These are phyloP conservation scores for Miltochrista miniata DNA, from an alignment of 2,888 invertebrate genomes.

Conservation along the genomic window DNA sequence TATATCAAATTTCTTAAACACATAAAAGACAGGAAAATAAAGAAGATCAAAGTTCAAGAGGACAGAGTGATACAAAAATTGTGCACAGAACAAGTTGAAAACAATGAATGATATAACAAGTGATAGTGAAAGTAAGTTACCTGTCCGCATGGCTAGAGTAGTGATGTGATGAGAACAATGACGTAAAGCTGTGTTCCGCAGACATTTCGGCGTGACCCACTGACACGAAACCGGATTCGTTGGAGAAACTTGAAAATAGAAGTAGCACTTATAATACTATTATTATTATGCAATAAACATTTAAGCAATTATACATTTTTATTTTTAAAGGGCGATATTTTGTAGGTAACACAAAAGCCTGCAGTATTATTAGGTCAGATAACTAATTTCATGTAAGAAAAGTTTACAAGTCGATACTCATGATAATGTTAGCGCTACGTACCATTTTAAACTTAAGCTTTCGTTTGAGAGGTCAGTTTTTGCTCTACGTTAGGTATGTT, in stretches of 20 bases:
- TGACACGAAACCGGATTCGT: conserved; percentile 81
- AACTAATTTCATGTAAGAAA: too few species aligned
- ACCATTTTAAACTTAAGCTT: too few species aligned
- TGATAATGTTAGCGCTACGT: too few species aligned
- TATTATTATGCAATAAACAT: too few species aligned
- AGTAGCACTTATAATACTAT: background rate
- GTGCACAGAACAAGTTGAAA: conserved; percentile 24
- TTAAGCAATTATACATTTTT: too few species aligned
- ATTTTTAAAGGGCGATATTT: too few species aligned
- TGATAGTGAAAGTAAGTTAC: conserved; percentile 44
- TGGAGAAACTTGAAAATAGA: conserved; percentile 68
- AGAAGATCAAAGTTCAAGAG: conserved; percentile 19
- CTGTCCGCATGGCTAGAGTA: conserved; percentile 77
- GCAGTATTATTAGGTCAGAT: too few species aligned
- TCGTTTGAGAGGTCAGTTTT: too few species aligned
- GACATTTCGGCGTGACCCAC: conserved; percentile 77
- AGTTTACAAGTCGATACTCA: too few species aligned
- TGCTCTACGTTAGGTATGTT: too few species aligned
- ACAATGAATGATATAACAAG: conserved; percentile 21
- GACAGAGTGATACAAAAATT: conserved; percentile 18
- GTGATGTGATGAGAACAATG: conserved; percentile 73
- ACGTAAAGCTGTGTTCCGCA: conserved; percentile 74
- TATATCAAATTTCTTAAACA: conserved; percentile 30
- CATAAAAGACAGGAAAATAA: conserved; percentile 26
- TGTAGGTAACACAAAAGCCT: too few species aligned